These are phyloP conservation scores for Heliconius congener DNA, from an alignment of 1,140 invertebrate species.

Conservation along the genomic window DNA sequence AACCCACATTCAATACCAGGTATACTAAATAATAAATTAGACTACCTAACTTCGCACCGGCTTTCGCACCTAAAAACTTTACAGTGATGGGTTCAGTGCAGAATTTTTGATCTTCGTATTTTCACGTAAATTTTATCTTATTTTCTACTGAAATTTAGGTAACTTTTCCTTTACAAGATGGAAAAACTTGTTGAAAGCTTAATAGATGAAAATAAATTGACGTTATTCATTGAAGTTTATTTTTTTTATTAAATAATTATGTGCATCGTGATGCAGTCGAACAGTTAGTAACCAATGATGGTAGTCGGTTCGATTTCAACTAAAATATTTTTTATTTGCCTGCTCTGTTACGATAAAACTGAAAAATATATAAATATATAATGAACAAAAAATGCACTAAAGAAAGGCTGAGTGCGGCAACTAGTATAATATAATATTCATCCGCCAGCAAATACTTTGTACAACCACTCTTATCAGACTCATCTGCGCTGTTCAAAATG, in stretches of 20 bases:
- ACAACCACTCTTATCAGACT: background rate
- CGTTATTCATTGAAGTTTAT: no score
- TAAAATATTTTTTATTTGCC: no score
- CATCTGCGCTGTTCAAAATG: conserved; percentile 12
- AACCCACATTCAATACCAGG: conserved; percentile 37
- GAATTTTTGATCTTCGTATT: conserved; percentile 41
- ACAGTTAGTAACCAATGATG: no score
- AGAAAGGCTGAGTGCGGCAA: no score
- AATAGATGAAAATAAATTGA: background rate
- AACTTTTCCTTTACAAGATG: background rate
- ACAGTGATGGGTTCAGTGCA: conserved; percentile 42
- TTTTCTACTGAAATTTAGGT: background rate
- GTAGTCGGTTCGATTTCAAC: no score
- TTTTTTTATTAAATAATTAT: no score
- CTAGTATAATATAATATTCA: background rate
- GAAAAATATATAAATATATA: no score
- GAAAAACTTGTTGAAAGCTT: conserved; percentile 57
- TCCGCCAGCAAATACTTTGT: background rate
- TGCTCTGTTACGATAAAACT: no score
- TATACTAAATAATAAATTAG: conserved; percentile 77
- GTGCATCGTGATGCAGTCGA: no score
- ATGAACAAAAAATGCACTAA: no score
- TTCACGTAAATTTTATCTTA: background rate
- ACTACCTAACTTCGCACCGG: conserved; percentile 69
- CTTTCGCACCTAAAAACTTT: conserved; percentile 64